Conservation (phyloP, 2,113 vertebrate genomes). For the Thamnaconus septentrionalis region DNA sequence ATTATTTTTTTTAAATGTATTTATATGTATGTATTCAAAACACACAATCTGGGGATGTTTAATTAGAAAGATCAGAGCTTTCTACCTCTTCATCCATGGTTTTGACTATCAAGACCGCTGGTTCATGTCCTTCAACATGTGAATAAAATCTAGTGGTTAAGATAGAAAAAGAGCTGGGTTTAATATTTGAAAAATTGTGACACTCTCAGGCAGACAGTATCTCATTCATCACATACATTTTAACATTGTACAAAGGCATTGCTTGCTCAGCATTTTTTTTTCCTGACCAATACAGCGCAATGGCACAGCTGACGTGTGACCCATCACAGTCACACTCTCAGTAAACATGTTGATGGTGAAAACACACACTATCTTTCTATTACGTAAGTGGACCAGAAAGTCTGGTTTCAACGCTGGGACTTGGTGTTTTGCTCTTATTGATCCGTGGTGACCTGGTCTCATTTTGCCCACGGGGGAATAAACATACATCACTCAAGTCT, state of each 20-base stretch:
- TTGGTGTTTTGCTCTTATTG: not conserved
- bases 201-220: not conserved
- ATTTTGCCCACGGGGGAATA: not conserved
- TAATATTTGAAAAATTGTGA: not conserved
- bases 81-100: constrained; percentile 78
- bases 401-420: not conserved
- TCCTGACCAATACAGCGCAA: not conserved
- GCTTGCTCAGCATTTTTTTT: not conserved
- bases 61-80: too few relatives aligned
- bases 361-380: constrained; percentile 31
- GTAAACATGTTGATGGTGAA: constrained; percentile 59
- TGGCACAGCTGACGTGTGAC: not conserved
- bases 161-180: not conserved
- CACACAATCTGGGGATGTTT: not conserved
- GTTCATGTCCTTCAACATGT: constrained; percentile 80
- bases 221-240: not conserved
- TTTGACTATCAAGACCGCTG: constrained; percentile 78
- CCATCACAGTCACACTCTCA: not conserved
- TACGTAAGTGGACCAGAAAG: constrained; percentile 12
- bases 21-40: not conserved
- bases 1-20: not conserved
- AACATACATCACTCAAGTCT: not conserved
- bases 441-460: not conserved
- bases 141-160: constrained; percentile 76
- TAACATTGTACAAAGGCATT: too few relatives aligned